Evolutionary conservation across 1,140 invertebrate genomes (phyloP).

Genomic region (Heliconius congener): DNA sequence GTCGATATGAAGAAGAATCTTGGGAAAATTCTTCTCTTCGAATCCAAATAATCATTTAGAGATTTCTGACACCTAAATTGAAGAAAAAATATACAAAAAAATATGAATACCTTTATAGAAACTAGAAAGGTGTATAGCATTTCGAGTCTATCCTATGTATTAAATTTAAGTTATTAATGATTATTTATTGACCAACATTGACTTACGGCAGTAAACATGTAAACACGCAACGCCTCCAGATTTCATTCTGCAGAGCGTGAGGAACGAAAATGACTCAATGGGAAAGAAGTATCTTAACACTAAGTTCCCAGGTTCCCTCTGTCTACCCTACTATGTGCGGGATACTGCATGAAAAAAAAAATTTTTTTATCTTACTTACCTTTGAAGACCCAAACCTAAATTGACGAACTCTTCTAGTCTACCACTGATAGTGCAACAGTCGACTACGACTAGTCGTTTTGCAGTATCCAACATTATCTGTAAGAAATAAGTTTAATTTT

Average conservation of each 20-base stretch:
- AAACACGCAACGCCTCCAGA: no score
- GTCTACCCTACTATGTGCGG: no score
- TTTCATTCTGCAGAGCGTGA: no score
- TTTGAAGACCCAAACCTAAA: conserved; percentile 89
- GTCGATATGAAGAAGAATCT: conserved; percentile 97
- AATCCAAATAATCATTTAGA: conserved; percentile 93
- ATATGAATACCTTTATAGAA: background rate
- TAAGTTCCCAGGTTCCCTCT: no score
- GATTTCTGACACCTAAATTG: conserved; percentile 91
- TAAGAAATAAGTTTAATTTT: conserved; percentile 31
- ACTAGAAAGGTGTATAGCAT: no score
- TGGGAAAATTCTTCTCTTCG: conserved; percentile 92
- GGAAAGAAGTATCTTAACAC: no score
- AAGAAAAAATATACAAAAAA: background rate
- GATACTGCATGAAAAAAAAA: no score
- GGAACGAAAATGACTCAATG: no score
- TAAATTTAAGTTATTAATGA: no score
- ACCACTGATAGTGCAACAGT: conserved; percentile 87
- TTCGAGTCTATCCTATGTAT: no score
- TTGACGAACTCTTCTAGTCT: conserved; percentile 88
- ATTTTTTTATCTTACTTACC: conserved; percentile 53
- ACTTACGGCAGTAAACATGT: no score
- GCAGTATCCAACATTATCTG: conserved; percentile 92
- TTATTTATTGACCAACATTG: no score
- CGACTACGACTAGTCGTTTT: conserved; percentile 88